Percentiles rank a stretch among this genome's conserved stretches.
Evolutionary conservation across 1,140 invertebrate species (phyloP).

Genomic region (Eupristina koningsbergeri): DNA sequence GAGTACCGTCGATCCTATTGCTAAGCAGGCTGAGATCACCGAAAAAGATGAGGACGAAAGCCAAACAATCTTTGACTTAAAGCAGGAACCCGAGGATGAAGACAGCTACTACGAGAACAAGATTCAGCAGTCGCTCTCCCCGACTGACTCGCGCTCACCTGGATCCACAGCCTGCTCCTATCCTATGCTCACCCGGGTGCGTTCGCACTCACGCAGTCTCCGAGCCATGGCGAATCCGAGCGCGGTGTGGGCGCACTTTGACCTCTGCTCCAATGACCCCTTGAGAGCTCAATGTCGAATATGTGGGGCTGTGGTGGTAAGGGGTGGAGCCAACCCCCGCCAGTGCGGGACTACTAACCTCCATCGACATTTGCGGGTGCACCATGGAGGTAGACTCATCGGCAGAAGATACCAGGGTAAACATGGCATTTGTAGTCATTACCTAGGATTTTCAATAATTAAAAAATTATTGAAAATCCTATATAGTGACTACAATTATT

Average conservation of each 20-base stretch:
- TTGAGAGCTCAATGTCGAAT: slow-evolving; percentile 70
- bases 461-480: no score
- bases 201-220: slow-evolving; percentile 68
- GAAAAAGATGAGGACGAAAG: slow-evolving; percentile 21
- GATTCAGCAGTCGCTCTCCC: neutral
- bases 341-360: slow-evolving; percentile 72
- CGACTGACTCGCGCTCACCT: slow-evolving; percentile 4
- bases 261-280: slow-evolving; percentile 69
- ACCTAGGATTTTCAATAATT: neutral
- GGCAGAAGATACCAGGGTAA: slow-evolving; percentile 72
- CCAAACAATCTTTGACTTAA: slow-evolving; percentile 56
- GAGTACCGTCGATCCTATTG: neutral
- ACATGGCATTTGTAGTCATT: neutral
- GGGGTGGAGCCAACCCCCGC: slow-evolving; percentile 70
- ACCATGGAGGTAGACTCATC: slow-evolving; percentile 71
- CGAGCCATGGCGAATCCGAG: slow-evolving; percentile 71
- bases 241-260: slow-evolving; percentile 72
- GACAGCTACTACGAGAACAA: slow-evolving; percentile 63
- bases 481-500: no score
- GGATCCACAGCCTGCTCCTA: slow-evolving; percentile 6
- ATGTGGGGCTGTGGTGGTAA: slow-evolving; percentile 70
- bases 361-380: slow-evolving; percentile 69
- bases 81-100: slow-evolving; percentile 68
- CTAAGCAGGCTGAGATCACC: neutral
- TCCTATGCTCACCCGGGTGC: slow-evolving; percentile 59